Conservation (phyloP, 2,113 vertebrate species). For the Melozone crissalis region DNA sequence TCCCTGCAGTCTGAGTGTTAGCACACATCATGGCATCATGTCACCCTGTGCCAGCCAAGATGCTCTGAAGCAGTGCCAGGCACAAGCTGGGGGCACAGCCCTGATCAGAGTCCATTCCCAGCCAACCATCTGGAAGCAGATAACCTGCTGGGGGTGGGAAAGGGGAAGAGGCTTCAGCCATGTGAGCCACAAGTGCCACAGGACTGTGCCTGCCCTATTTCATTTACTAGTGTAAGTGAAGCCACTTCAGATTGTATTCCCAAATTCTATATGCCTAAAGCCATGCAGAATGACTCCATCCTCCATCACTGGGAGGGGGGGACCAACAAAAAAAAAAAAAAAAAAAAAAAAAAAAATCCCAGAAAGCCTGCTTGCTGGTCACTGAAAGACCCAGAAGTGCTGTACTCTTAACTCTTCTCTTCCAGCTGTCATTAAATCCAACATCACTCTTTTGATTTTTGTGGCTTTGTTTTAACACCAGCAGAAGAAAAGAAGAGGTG, state of each 20-base stretch:
- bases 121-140: background rate
- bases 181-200: background rate
- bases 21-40: background rate
- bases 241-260: background rate
- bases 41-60: background rate
- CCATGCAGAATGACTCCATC: background rate
- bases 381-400: background rate
- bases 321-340: background rate
- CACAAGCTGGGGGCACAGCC: background rate
- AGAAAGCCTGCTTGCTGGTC: background rate
- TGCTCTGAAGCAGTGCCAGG: background rate
- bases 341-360: background rate
- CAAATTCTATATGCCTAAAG: background rate
- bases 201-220: background rate
- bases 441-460: background rate
- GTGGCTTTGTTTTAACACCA: background rate
- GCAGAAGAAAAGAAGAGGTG: background rate
- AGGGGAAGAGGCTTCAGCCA: background rate
- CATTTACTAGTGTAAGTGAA: background rate
- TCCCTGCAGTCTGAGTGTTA: background rate
- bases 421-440: background rate
- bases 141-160: background rate
- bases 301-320: background rate
- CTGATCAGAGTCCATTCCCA: background rate
- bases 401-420: background rate